Conservation (phyloP, 2,888 invertebrate species). For the Caenorhabditis sp. region DNA sequence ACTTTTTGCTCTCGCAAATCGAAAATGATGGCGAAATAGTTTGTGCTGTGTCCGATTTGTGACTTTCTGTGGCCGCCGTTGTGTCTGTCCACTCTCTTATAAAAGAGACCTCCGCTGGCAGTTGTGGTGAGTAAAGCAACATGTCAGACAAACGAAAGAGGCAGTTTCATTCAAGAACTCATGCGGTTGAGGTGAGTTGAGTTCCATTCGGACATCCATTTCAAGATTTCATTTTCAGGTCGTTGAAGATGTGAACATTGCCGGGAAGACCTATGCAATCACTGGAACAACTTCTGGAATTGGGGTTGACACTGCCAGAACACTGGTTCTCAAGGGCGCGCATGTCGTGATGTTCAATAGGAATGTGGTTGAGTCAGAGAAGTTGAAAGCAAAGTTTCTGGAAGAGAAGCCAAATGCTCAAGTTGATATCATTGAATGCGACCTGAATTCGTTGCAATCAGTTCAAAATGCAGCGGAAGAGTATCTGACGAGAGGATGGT, state of each 20-base stretch:
- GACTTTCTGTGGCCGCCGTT: conserved; percentile 2
- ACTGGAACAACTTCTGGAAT: conserved; percentile 76
- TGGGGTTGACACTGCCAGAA: conserved; percentile 74
- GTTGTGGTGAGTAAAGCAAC: conserved; percentile 3
- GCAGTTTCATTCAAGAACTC: conserved; percentile 42
- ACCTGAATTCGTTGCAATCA: conserved; percentile 84
- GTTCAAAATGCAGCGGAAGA: conserved; percentile 84
- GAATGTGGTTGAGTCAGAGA: conserved; percentile 26
- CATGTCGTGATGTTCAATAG: conserved; percentile 91
- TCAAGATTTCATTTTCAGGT: conserved; percentile 51
- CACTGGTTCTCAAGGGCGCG: conserved; percentile 85
- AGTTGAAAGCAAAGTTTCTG: conserved; percentile 14
- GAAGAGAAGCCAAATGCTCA: conserved; percentile 15
- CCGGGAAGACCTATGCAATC: conserved; percentile 72
- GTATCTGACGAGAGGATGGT: conserved; percentile 84
- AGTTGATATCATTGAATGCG: conserved; percentile 83
- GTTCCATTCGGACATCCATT: no score
- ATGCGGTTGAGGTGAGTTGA: conserved; percentile 36
- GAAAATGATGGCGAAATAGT: no score
- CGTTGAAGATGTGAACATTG: conserved; percentile 69
- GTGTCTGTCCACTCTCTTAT: conserved; percentile 1
- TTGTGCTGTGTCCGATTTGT: conserved; percentile 3
- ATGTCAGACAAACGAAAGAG: conserved; percentile 21
- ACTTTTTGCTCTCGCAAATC: no score
- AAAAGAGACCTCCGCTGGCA: neutral